phyloP scores from a whole-genome alignment of 2,888 invertebrate species.

The Tyria jacobaeae region DNA sequence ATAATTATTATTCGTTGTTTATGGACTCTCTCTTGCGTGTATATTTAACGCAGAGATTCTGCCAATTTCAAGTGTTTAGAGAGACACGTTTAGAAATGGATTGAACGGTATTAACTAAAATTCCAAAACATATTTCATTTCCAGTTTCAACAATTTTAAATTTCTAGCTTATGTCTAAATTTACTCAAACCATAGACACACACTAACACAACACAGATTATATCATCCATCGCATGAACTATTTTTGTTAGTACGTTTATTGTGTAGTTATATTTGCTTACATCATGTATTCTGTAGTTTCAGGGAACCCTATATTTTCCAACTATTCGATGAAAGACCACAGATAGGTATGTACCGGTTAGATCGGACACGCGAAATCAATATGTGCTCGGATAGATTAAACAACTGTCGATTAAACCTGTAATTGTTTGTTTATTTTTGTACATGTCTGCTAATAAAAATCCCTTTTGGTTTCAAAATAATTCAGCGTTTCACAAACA shows the following conservation, averaged over 20 bases:
- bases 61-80: too few relatives aligned
- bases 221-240: too few relatives aligned
- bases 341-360: conserved; percentile 35
- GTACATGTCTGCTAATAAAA: conserved; percentile 19
- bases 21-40: too few relatives aligned
- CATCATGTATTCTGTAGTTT: not conserved
- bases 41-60: too few relatives aligned
- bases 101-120: too few relatives aligned
- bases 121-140: too few relatives aligned
- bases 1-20: too few relatives aligned
- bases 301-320: conserved; percentile 31
- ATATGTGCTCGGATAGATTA: conserved; percentile 51
- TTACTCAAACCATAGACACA: too few relatives aligned
- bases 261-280: not conserved
- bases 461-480: not conserved
- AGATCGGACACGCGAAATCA: conserved; percentile 44
- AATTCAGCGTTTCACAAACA: not conserved
- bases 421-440: conserved; percentile 49
- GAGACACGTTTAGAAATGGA: too few relatives aligned
- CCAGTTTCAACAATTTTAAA: too few relatives aligned
- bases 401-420: conserved; percentile 47
- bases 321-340: conserved; percentile 46
- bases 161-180: too few relatives aligned
- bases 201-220: too few relatives aligned
- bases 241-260: not conserved